Conservation (phyloP, 2,797 vertebrate species). For the Rhinella marina region DNA sequence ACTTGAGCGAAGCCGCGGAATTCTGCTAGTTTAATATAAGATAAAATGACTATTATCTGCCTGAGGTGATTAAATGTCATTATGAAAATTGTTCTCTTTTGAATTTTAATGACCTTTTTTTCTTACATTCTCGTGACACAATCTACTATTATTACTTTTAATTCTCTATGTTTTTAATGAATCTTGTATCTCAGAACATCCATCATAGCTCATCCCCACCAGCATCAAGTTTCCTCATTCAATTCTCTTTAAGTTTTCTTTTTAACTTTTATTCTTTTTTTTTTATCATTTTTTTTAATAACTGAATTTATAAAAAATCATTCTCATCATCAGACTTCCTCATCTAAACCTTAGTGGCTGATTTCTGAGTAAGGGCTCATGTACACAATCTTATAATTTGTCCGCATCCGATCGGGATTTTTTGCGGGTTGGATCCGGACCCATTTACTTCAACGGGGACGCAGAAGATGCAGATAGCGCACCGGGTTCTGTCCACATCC, state of each 20-base stretch:
- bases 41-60: neutral
- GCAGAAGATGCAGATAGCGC: too few relatives aligned
- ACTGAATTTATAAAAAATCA: neutral
- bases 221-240: neutral
- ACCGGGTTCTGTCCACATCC: too few relatives aligned
- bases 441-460: too few relatives aligned
- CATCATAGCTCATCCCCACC: neutral
- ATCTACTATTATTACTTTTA: neutral
- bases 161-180: neutral
- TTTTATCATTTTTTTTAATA: too few relatives aligned
- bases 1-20: too few relatives aligned
- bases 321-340: neutral
- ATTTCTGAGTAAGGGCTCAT: too few relatives aligned
- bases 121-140: neutral
- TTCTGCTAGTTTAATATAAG: neutral
- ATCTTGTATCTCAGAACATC: neutral
- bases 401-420: too few relatives aligned
- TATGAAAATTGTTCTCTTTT: neutral
- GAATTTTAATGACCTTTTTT: neutral
- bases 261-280: neutral
- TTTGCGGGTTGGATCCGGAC: too few relatives aligned
- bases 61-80: neutral
- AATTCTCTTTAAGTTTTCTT: constrained; percentile 30
- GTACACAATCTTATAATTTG: too few relatives aligned
- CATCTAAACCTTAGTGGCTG: too few relatives aligned